Evolutionary conservation across 2,888 invertebrate genomes (phyloP), one percentile per base, ranked within the genome.

Genomic region (Drosophila basisetae): DNA sequence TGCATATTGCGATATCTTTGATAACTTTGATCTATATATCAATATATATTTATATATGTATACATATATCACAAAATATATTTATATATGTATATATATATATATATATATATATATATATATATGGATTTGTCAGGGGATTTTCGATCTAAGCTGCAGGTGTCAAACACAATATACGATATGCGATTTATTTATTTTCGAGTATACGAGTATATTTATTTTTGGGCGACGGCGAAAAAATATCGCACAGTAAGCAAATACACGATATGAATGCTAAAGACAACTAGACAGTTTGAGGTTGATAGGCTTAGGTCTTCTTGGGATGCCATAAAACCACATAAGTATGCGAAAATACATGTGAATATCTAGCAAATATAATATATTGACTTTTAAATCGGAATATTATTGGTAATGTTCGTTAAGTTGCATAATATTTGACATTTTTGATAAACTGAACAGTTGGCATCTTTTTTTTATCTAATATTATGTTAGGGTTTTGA

Each of bases 251-350:
- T 28, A 22, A 37, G 37, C 58, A 58, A 58, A 58, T n/a, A 59
- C 16, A 35, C 75, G 66, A 68, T 75, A 58, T 67, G 62, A 69
- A 62, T 56, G 47, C 53, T 43, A 53, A 68, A 72, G 64, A 28
- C 68, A 56, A 49, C 47, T 58, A 56, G 74, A 83, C 83, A 83
- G 59, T 77, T 80, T 80, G 78, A 80, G 81, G 81, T 79, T 80
- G 76, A 79, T 82, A 79, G 58, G 80, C 72, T 80, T 80, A 80
- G 70, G 80, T 67, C 66, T 53, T 68, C 63, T 76, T 33, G 54
- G n/a, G 30, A 58, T 47, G 55, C 52, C 66, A 76, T 59, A 66
- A 69, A 62, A 47, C 39, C 53, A 64, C 37, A 66, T 54, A 52
- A 22, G 5, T 35, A 53, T 18, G 43, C 13, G 41, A 22, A 30